Evolutionary conservation across 2,888 invertebrate species (phyloP), one percentile per base, ranked within the genome.

Genomic region (Chaetogeoica ovagalla): DNA sequence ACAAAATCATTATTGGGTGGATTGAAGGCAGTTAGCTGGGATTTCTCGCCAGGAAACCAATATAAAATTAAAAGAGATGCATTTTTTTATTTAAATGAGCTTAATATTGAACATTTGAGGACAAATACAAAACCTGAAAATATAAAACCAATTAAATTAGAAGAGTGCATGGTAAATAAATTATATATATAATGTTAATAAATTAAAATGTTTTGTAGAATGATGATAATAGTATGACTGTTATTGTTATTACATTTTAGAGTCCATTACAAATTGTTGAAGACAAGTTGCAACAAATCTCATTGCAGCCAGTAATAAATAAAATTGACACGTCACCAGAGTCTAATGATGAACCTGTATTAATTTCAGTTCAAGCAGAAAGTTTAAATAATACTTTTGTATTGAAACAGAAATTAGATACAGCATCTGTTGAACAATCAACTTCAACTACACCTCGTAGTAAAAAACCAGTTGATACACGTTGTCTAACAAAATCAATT

Each of bases 1-100:
- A 79, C 70, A 55, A 79, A 79, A 79, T 79, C 70, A 57, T 70
- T 79, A 63, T 79, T 79, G 77, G 77, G 77, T 57, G 77, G 77
- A 70, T 79, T 79, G 15, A 79, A 79, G 63, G 63, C 62, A 43
- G 77, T 79, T 2, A 79, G 77, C 8, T 79, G 77, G 77, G 77
- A 79, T 63, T 79, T 79, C 30, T 79, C 77, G 39, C 77, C 77
- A 30, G 70, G 55, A 63, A 79, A 79, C 17, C 77, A 79, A 63
- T 63, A 69, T 63, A 79, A 70, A 79, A 79, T 79, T 43, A 79
- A 70, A 19, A 79, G 77, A 43, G 77, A 79, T 70, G 15, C 39
- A 0, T 79, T 62, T 63, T 79, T 79, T 37, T 70, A 70, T 71
- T 55, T 79, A 55, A 79, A 52, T 70, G 70, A 79, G 23, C 55